These are phyloP conservation scores for Microtus montanus DNA, from an alignment of 2,113 vertebrate genomes.

Conservation along the genomic window DNA sequence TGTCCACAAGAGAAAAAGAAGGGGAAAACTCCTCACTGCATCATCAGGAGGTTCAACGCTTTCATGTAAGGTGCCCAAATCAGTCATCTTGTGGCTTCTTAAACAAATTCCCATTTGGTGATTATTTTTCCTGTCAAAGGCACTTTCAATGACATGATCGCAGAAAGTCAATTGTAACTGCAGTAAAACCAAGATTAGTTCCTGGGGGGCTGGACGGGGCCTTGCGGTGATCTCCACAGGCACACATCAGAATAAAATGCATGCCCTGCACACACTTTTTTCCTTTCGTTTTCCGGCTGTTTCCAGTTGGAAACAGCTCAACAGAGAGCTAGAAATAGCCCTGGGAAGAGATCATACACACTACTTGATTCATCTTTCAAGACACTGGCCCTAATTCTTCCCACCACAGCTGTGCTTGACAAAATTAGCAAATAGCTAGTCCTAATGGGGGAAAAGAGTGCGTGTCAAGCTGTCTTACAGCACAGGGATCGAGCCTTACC, in stretches of 20 bases:
- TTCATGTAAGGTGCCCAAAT: conserved; percentile 34
- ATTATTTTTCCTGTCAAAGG: conserved; percentile 71
- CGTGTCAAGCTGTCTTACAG: background rate
- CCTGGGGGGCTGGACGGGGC: background rate
- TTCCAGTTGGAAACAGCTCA: conserved; percentile 54
- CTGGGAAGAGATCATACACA: conserved; percentile 55
- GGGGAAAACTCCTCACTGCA: background rate
- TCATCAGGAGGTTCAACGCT: background rate
- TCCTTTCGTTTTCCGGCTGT: conserved; percentile 65
- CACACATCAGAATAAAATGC: conserved; percentile 19
- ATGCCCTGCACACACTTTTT: conserved; percentile 46
- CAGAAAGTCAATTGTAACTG: conserved; percentile 49
- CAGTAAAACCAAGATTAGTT: conserved; percentile 41
- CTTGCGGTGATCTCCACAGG: conserved; percentile 45
- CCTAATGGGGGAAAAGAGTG: background rate
- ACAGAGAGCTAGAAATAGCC: conserved; percentile 57
- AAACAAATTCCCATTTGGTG: background rate
- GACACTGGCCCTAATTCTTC: conserved; percentile 65
- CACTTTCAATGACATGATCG: conserved; percentile 75
- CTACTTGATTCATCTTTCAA: conserved; percentile 70
- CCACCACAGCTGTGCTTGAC: conserved; percentile 71
- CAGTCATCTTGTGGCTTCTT: conserved; percentile 5
- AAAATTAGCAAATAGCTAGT: conserved; percentile 63
- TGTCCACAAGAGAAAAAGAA: conserved; percentile 45
- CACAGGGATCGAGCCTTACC: conserved; percentile 28